Evolutionary conservation across 2,888 invertebrate species (phyloP).

Genomic region (Endomychus coccineus): DNA sequence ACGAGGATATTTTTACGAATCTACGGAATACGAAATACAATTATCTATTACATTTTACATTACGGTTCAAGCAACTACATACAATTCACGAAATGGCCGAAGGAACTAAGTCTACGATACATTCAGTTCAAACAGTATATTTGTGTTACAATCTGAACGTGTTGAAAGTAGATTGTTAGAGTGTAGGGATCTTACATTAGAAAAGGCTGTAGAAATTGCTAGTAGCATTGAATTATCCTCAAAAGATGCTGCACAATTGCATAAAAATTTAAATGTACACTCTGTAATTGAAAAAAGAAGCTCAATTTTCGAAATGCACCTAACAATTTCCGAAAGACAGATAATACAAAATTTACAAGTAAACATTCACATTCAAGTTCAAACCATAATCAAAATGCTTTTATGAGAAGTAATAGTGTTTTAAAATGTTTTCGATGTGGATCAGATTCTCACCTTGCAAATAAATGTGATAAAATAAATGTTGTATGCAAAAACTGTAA

Average conservation of each 20-base stretch:
- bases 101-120: too few relatives aligned
- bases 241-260: slow-evolving; percentile 13
- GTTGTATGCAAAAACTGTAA: background rate
- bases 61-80: too few relatives aligned
- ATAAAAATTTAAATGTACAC: background rate
- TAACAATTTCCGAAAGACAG: too few relatives aligned
- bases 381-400: background rate
- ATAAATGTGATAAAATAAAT: slow-evolving; percentile 5
- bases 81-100: too few relatives aligned
- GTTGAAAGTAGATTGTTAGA: slow-evolving; percentile 24
- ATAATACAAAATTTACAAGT: too few relatives aligned
- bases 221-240: slow-evolving; percentile 21
- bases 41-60: too few relatives aligned
- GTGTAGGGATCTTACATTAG: slow-evolving; percentile 19
- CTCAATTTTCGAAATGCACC: too few relatives aligned
- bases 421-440: slow-evolving; percentile 3
- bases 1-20: too few relatives aligned
- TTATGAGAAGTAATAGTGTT: background rate
- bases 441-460: background rate
- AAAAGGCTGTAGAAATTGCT: slow-evolving; percentile 20
- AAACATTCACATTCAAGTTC: too few relatives aligned
- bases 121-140: too few relatives aligned
- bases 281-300: background rate
- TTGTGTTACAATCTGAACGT: slow-evolving; percentile 21
- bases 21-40: too few relatives aligned